These are phyloP conservation scores for Dolichomitus sp. DNA, from an alignment of 2,888 invertebrate genomes.

Conservation along the genomic window DNA sequence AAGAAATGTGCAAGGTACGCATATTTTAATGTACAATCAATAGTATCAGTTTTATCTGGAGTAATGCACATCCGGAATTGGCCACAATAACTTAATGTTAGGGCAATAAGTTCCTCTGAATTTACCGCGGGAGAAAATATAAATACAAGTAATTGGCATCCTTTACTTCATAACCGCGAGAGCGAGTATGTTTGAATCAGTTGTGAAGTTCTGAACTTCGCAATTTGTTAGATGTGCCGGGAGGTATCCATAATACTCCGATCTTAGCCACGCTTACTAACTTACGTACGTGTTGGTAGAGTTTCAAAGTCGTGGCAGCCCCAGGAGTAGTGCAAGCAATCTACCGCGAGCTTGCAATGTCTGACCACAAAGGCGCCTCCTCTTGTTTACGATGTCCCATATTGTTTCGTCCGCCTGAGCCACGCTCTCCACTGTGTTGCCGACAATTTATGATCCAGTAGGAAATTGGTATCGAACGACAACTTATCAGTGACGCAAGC, in stretches of 20 bases:
- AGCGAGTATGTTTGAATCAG: conserved; percentile 26
- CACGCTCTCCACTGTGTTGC: conserved; percentile 12
- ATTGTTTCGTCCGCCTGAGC: conserved; percentile 34
- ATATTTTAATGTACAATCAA: too few relatives aligned
- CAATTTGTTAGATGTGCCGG: conserved; percentile 72
- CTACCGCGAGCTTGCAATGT: neutral
- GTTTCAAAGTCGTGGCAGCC: conserved; percentile 57
- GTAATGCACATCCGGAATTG: neutral
- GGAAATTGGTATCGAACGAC: conserved; percentile 54
- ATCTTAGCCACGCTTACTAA: conserved; percentile 68
- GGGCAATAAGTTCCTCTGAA: neutral
- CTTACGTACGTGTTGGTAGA: conserved; percentile 18
- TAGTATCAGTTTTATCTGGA: too few relatives aligned
- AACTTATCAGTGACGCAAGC: neutral
- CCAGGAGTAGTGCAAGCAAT: conserved; percentile 68
- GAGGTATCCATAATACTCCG: conserved; percentile 55
- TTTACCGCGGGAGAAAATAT: neutral
- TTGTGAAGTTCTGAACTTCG: conserved; percentile 67
- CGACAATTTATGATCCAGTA: conserved; percentile 39
- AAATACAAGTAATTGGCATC: neutral
- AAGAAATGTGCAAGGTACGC: too few relatives aligned
- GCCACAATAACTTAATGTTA: neutral
- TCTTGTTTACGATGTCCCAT: neutral
- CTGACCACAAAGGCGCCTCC: neutral
- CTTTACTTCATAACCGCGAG: neutral